Evolutionary conservation across 2,797 vertebrate genomes (phyloP).

Genomic region (Aldrovandia affinis): DNA sequence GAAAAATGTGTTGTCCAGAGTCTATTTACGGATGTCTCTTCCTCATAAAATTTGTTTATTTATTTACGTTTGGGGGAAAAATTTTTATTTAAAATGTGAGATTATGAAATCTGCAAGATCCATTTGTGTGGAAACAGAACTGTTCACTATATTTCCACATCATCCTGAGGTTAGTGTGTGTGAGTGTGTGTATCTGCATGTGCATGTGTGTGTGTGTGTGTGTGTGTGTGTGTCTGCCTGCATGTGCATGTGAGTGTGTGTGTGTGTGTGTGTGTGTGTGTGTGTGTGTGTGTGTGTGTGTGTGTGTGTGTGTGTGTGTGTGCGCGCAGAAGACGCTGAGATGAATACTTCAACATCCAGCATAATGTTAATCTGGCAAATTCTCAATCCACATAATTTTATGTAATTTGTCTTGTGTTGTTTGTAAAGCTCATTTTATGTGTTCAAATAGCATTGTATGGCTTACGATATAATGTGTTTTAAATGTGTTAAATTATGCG

Average conservation of each 20-base stretch:
- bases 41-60: not conserved
- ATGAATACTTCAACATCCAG: not conserved
- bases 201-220: not conserved
- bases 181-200: not conserved
- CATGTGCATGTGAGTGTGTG: not conserved
- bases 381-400: not conserved
- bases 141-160: not conserved
- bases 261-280: not conserved
- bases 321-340: not conserved
- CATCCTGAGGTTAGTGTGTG: not conserved
- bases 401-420: not conserved
- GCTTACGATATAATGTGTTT: slow-evolving; percentile 54
- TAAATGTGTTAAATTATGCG: slow-evolving; percentile 82
- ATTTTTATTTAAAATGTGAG: slow-evolving; percentile 32
- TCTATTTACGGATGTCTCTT: not conserved
- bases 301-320: not conserved
- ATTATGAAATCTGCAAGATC: not conserved
- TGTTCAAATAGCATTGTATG: slow-evolving; percentile 53
- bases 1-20: not conserved
- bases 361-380: not conserved
- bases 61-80: slow-evolving; percentile 48
- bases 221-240: not conserved
- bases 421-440: not conserved
- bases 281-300: not conserved
- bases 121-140: not conserved